Evolutionary conservation across 2,888 invertebrate species (phyloP), one percentile per base, ranked within the genome.

Genomic region (Apotomis capreana): DNA sequence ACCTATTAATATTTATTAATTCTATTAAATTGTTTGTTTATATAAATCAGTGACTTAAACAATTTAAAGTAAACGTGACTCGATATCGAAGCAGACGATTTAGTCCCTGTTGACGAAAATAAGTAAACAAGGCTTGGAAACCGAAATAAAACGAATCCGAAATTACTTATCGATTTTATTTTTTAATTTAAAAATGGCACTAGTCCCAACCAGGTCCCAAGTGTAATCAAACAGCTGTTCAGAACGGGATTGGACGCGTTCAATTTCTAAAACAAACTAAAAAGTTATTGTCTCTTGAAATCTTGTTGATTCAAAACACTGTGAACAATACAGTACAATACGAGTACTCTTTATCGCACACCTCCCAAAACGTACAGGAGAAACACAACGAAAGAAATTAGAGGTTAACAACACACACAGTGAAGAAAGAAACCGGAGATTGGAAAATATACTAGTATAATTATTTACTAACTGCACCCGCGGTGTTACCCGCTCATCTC

Each of bases 121-220:
- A 64, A 59, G 52, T 64, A 52, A 70, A 64, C 70, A 44, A 51
- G 44, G 13, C 59, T 59, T 54, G 54, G 46, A 26, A 5, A 44
- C 44, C 68, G 9, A 44, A 49, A 44, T 57, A 64, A 63, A 64
- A 51, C n/a, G 58, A 44, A 64, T 44, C 44, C 44, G 13, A 70
- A 63, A 70, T 70, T 59, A 52, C 52, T 70, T 70, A 64, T 70
- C 69, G 69, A 69, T 69, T 62, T 49, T n/a, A n/a, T 62, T 37
- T 69, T 64, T 58, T 58, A 36, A 64, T 13, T 69, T 69, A 63
- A 69, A 69, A 69, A 62, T 36, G 49, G 12, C 58, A 51, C 69
- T 36, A 52, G 54, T 44, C 54, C 13, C 54, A 13, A 64, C 26
- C 26, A 26, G 26, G 26, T 26, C 26, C 26, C 26, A 2, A 26